Conservation (phyloP, 1,140 invertebrate species). For the Meloidogyne floridensis region DNA sequence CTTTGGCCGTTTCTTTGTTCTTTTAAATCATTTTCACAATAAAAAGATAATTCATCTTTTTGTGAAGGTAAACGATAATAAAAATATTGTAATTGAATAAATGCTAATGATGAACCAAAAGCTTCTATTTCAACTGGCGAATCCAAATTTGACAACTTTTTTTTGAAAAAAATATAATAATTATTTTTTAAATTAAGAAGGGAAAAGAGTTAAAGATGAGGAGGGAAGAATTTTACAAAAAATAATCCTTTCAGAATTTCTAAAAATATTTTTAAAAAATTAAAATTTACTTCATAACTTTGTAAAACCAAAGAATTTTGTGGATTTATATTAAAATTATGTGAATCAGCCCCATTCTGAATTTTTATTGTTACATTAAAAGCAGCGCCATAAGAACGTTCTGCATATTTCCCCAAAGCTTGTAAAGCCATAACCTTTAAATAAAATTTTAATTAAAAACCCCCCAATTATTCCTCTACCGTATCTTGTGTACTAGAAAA, state of each 20-base stretch:
- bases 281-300: slow-evolving; percentile 50
- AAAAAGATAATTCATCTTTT: slow-evolving; percentile 61
- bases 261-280: no score
- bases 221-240: no score
- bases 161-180: slow-evolving; percentile 3
- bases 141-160: slow-evolving; percentile 56
- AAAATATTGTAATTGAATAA: slow-evolving; percentile 62
- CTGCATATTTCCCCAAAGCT: slow-evolving; percentile 67
- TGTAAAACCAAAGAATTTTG: slow-evolving; percentile 65
- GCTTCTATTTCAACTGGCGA: slow-evolving; percentile 50
- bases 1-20: slow-evolving; percentile 59
- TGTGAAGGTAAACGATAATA: slow-evolving; percentile 55
- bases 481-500: slow-evolving; percentile 76
- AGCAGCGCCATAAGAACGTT: slow-evolving; percentile 51
- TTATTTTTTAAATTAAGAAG: no score
- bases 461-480: slow-evolving; percentile 63
- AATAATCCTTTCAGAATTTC: no score
- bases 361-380: slow-evolving; percentile 55
- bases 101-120: slow-evolving; percentile 56
- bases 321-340: slow-evolving; percentile 54
- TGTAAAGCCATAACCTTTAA: slow-evolving; percentile 55
- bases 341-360: slow-evolving; percentile 51
- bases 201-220: no score
- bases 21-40: slow-evolving; percentile 57
- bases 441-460: slow-evolving; percentile 6